Evolutionary conservation across 2,113 vertebrate genomes (phyloP).

Genomic region (Varanus salvator): DNA sequence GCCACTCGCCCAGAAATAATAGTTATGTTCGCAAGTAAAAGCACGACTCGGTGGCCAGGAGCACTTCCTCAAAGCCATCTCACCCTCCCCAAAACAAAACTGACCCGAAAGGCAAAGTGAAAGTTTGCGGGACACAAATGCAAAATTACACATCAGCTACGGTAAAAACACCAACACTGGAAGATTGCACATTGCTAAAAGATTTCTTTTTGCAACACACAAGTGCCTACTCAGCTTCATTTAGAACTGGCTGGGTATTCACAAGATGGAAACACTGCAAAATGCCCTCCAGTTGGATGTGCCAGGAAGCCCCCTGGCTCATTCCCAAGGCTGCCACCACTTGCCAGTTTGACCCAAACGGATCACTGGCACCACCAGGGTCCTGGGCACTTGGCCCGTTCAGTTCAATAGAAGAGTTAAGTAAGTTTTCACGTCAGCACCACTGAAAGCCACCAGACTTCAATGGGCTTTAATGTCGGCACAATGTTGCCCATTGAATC

Average conservation of each 20-base stretch:
- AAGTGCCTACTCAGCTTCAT: not conserved
- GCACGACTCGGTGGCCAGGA: not conserved
- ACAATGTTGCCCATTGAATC: too few relatives aligned
- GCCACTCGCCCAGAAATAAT: too few relatives aligned
- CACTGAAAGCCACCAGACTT: not conserved
- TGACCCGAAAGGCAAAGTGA: not conserved
- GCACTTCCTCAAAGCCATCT: not conserved
- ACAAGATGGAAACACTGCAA: not conserved
- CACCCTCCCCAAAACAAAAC: not conserved
- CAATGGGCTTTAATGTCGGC: too few relatives aligned
- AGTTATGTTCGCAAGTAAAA: not conserved
- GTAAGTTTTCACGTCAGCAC: too few relatives aligned
- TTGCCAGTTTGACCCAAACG: too few relatives aligned
- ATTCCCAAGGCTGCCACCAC: too few relatives aligned
- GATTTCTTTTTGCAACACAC: not conserved
- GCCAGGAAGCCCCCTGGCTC: too few relatives aligned
- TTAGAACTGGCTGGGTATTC: not conserved
- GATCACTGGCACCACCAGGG: too few relatives aligned
- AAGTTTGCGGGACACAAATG: not conserved
- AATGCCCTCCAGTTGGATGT: too few relatives aligned
- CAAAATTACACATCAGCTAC: not conserved
- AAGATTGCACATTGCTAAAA: not conserved
- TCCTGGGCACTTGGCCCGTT: not conserved
- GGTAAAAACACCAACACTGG: not conserved
- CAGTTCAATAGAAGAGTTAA: not conserved